These are phyloP conservation scores for Hippocampus guttulatus DNA, from an alignment of 2,113 vertebrate genomes.

Conservation along the genomic window DNA sequence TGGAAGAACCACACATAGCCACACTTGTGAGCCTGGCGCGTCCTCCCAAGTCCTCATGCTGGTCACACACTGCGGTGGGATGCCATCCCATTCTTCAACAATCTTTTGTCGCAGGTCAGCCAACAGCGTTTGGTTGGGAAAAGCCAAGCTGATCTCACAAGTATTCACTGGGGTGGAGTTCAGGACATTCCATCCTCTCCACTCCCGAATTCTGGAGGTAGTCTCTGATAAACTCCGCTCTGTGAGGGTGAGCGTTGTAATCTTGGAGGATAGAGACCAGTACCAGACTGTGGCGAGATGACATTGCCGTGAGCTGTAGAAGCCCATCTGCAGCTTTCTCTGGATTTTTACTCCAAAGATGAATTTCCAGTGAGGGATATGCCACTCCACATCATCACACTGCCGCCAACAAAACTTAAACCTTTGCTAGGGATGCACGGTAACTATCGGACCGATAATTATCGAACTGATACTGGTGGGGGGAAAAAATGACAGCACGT, in stretches of 20 bases:
- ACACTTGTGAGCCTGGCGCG: too few relatives aligned
- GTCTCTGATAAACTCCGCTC: neutral
- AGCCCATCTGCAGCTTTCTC: neutral
- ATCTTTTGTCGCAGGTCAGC: neutral
- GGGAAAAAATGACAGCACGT: too few relatives aligned
- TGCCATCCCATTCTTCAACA: too few relatives aligned
- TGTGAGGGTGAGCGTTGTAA: neutral
- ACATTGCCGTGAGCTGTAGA: neutral
- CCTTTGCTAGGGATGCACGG: too few relatives aligned
- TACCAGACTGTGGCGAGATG: neutral
- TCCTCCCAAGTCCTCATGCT: too few relatives aligned
- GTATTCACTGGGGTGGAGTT: neutral
- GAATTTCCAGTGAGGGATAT: neutral
- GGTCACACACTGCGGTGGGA: too few relatives aligned
- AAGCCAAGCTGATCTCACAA: neutral
- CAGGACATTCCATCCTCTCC: neutral
- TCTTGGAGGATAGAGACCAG: neutral
- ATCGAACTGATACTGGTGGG: too few relatives aligned
- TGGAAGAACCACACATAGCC: too few relatives aligned
- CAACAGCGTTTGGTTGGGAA: neutral
- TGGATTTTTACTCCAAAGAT: neutral
- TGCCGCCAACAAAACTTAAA: too few relatives aligned
- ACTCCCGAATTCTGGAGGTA: neutral
- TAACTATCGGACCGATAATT: too few relatives aligned
- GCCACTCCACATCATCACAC: too few relatives aligned